Conservation (phyloP, 2,888 invertebrate species). For the Coelopa pilipes region DNA sequence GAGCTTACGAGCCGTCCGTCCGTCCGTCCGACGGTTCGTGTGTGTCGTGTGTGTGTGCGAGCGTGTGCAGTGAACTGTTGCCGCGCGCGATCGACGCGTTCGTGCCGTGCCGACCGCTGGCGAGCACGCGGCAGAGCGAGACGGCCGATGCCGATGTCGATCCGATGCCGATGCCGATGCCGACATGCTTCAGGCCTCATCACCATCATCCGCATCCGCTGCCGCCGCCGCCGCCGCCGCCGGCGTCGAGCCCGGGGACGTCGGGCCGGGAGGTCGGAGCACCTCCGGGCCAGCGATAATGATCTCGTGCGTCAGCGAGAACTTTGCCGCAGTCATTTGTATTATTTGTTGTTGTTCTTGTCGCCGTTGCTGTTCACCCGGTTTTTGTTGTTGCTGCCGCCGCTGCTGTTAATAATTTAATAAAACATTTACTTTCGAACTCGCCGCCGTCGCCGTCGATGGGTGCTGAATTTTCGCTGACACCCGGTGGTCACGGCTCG, state of each 20-base stretch:
- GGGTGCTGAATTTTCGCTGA: too few relatives aligned
- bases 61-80: conserved; percentile 29
- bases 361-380: not conserved
- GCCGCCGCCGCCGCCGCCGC: not conserved
- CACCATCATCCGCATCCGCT: conserved; percentile 16
- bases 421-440: too few relatives aligned
- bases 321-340: conserved; percentile 32
- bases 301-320: conserved; percentile 48
- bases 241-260: too few relatives aligned
- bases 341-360: not conserved
- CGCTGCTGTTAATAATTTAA: conserved; percentile 1
- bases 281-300: conserved; percentile 42
- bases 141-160: too few relatives aligned
- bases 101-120: not conserved
- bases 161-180: not conserved
- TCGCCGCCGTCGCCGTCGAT: too few relatives aligned
- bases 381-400: not conserved
- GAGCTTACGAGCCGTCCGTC: too few relatives aligned
- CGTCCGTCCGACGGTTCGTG: not conserved
- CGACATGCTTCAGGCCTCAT: conserved; percentile 28
- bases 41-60: not conserved
- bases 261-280: conserved; percentile 17
- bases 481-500: too few relatives aligned
- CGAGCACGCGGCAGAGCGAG: too few relatives aligned
- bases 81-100: conserved; percentile 28